Conservation (phyloP, 2,888 invertebrate genomes). For the Drosophila niveifrons region DNA sequence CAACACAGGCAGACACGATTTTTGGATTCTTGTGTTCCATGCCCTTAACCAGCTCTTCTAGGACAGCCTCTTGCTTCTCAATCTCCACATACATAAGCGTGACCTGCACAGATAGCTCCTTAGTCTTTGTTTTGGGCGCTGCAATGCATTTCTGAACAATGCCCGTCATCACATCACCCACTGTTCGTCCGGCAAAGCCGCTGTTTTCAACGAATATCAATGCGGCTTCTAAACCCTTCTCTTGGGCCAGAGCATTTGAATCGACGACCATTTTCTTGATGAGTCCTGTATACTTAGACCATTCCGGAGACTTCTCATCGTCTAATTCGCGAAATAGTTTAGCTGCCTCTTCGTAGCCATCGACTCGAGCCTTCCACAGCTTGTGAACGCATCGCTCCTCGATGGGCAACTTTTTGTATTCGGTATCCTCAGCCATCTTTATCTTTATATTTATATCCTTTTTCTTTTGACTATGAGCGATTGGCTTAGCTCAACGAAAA, state of each 20-base stretch:
- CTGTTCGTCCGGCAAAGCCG: slow-evolving; percentile 93
- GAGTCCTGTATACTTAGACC: slow-evolving; percentile 95
- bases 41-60: slow-evolving; percentile 96
- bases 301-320: slow-evolving; percentile 97
- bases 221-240: slow-evolving; percentile 97
- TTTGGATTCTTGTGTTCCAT: slow-evolving; percentile 98
- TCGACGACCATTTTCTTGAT: slow-evolving; percentile 98
- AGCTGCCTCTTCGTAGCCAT: slow-evolving; percentile 97
- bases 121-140: slow-evolving; percentile 95
- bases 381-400: slow-evolving; percentile 98
- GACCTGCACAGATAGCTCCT: slow-evolving; percentile 95
- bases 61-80: slow-evolving; percentile 95
- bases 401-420: slow-evolving; percentile 93
- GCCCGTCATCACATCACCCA: slow-evolving; percentile 94
- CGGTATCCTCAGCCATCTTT: slow-evolving; percentile 93
- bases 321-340: slow-evolving; percentile 94
- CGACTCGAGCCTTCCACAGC: slow-evolving; percentile 97
- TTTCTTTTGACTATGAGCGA: slow-evolving; percentile 18
- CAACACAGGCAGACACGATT: slow-evolving; percentile 94
- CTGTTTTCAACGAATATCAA: slow-evolving; percentile 96
- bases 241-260: slow-evolving; percentile 97
- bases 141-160: slow-evolving; percentile 97
- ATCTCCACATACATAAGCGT: slow-evolving; percentile 97
- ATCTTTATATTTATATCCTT: slow-evolving; percentile 1
- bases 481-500: slow-evolving; percentile 34